Conservation (phyloP, 2,888 invertebrate species). For the Dasypolia templi region DNA sequence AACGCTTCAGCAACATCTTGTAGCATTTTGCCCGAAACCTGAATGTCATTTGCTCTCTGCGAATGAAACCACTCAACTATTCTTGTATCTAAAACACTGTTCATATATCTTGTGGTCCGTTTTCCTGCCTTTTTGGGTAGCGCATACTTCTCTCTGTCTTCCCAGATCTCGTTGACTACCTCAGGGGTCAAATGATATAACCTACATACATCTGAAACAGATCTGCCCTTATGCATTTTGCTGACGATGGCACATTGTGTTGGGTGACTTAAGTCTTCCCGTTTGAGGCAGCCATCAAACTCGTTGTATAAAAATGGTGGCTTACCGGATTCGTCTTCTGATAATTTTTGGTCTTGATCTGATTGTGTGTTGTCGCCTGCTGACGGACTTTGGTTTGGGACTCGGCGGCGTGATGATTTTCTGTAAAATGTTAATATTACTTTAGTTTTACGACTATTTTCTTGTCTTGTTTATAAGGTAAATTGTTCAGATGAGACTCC, state of each 20-base stretch:
- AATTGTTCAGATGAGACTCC: no score
- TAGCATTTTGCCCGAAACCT: slow-evolving; percentile 73
- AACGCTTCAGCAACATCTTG: slow-evolving; percentile 73
- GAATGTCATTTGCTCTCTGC: slow-evolving; percentile 67
- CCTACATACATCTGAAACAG: slow-evolving; percentile 71
- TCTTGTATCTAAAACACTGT: slow-evolving; percentile 68
- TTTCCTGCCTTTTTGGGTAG: slow-evolving; percentile 68
- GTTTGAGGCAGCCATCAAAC: slow-evolving; percentile 40
- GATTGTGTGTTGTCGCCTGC: slow-evolving; percentile 61
- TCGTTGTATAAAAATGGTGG: slow-evolving; percentile 51
- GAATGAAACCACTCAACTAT: slow-evolving; percentile 73
- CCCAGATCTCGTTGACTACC: slow-evolving; percentile 75
- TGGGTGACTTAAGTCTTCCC: slow-evolving; percentile 68
- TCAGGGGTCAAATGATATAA: slow-evolving; percentile 72
- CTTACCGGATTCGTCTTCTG: slow-evolving; percentile 53
- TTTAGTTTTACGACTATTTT: no score
- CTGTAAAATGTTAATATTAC: slow-evolving; percentile 24
- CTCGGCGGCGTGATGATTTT: slow-evolving; percentile 21
- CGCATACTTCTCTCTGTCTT: slow-evolving; percentile 72
- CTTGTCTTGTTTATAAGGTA: no score
- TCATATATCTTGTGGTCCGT: slow-evolving; percentile 70
- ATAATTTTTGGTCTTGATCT: slow-evolving; percentile 52
- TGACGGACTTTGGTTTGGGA: slow-evolving; percentile 50
- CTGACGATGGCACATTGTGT: slow-evolving; percentile 75
- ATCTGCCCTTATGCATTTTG: slow-evolving; percentile 76